Base-by-base conservation (phyloP, 1,140 invertebrate genomes). In the Bombus difficillimus region DNA sequence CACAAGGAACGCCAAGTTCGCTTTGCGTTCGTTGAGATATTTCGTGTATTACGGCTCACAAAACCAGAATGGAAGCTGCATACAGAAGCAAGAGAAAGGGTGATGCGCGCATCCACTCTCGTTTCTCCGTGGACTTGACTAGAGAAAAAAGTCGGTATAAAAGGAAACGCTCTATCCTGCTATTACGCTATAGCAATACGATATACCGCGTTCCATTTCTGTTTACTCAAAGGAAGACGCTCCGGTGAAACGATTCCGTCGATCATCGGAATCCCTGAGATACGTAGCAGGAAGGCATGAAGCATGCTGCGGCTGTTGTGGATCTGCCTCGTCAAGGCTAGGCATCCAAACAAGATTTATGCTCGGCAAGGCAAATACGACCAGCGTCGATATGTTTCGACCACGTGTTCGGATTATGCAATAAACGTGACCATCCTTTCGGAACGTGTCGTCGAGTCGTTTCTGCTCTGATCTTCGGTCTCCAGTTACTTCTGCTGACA, bases 31-130 rank as follows among this genome's bases (percentile, higher is more conserved):
- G 68, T 78, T 53, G 34, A 64, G 37, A 86, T 82, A 89, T 86
- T 89, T 83, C 88, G 80, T 76, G 74, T 84, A 76, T 86, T 83
- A 78, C 87, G 84, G 80, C 89, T 89, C 88, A n/a, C 84, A 57
- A 83, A 89, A 79, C 80, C 41, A 83, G 84, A 86, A 89, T 83
- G 72, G 84, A 68, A 53, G 78, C 64, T 88, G 79, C 83, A 89
- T 86, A 84, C 13, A 66, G 59, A 34, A 59, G 34, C 28, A 32
- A 28, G n/a, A 34, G 43, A 53, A 57, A 59, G 41, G 22, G 53
- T 37, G 71, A 79, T 74, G 47, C 41, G 9, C 72, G n/a, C 53
- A 25, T 53, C 47, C 15, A 53, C 18, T 53, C 18, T 53, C 47
- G 18, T 53, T 53, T 53, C 47, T 53, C 53, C 64, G 78, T 25